phyloP scores from a whole-genome alignment of 2,113 vertebrate species.

The Anarrhichthys ocellatus region DNA sequence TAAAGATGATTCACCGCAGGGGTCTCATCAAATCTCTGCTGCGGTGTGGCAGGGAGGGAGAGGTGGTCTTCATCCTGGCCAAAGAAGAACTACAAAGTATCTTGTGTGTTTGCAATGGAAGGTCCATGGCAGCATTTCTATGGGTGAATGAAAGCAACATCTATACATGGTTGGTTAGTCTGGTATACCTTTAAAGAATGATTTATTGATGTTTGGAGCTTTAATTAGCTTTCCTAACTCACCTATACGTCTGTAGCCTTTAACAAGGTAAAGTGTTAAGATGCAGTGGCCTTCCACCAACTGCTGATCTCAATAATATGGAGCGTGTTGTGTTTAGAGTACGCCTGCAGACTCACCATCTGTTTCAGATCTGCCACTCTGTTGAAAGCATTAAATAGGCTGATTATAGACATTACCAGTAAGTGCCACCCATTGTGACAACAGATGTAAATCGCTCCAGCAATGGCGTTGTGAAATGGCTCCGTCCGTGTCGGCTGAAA shows the following conservation, averaged over 20 bases:
- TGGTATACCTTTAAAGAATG: slow-evolving; percentile 22
- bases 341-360: slow-evolving; percentile 73
- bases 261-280: slow-evolving; percentile 36
- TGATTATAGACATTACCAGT: slow-evolving; percentile 81
- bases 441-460: slow-evolving; percentile 75
- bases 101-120: slow-evolving; percentile 15
- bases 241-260: slow-evolving; percentile 15
- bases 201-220: slow-evolving; percentile 38
- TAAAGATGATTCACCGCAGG: slow-evolving; percentile 82
- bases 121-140: slow-evolving; percentile 45
- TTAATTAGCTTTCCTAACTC: slow-evolving; percentile 13
- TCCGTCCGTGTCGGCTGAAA: neutral
- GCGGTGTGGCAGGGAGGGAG: slow-evolving; percentile 72
- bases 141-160: slow-evolving; percentile 17
- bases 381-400: slow-evolving; percentile 78
- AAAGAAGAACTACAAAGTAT: slow-evolving; percentile 27
- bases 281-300: slow-evolving; percentile 44
- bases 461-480: slow-evolving; percentile 32
- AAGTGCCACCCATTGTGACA: slow-evolving; percentile 80
- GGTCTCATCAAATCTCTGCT: slow-evolving; percentile 75
- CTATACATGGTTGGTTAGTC: slow-evolving; percentile 55
- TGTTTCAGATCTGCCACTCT: slow-evolving; percentile 77
- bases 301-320: slow-evolving; percentile 62
- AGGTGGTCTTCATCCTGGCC: slow-evolving; percentile 1
- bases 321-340: slow-evolving; percentile 61